Evolutionary conservation across 2,113 vertebrate genomes (phyloP).

Genomic region (Anseranas semipalmata): DNA sequence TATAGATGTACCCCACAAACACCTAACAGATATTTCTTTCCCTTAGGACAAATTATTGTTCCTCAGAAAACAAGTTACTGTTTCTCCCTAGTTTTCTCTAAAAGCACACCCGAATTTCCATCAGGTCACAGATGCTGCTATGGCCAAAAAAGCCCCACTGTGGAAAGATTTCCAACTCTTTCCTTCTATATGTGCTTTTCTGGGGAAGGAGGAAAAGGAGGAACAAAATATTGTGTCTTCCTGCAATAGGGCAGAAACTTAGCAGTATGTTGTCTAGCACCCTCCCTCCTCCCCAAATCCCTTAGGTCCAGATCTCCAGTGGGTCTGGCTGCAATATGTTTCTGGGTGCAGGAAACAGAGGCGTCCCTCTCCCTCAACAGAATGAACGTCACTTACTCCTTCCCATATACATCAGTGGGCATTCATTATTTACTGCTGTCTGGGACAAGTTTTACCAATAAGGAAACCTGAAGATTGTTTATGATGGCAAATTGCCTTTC

Average conservation of each 20-base stretch:
- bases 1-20: neutral
- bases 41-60: neutral
- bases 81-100: neutral
- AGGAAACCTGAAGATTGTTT: neutral
- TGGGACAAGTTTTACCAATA: neutral
- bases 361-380: neutral
- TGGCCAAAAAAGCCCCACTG: neutral
- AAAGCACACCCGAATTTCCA: neutral
- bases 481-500: neutral
- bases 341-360: neutral
- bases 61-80: neutral
- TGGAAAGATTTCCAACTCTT: neutral
- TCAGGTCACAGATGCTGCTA: fast-evolving
- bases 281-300: neutral
- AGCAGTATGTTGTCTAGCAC: neutral
- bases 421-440: neutral
- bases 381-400: neutral
- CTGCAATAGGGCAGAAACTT: neutral
- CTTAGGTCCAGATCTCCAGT: neutral
- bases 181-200: neutral
- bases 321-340: neutral
- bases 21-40: neutral
- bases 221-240: neutral
- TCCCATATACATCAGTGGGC: neutral
- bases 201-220: neutral